Conservation (phyloP, 1,140 invertebrate genomes). For the Lepidurus packardi region DNA sequence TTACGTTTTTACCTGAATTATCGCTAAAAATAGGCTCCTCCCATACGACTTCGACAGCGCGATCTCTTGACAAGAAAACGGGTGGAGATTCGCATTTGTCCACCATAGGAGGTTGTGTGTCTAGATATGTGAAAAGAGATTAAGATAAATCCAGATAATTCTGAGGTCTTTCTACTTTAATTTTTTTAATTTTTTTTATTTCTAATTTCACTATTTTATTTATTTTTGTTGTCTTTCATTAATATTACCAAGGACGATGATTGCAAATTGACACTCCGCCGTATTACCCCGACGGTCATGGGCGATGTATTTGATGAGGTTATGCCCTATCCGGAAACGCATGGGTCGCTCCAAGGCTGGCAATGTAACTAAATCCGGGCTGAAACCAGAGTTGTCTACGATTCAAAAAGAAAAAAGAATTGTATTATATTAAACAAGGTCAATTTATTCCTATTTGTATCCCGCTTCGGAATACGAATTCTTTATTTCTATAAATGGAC, state of each 20-base stretch:
- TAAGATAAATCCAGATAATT: not conserved
- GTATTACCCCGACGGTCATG: conserved; percentile 48
- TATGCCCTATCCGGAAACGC: conserved; percentile 47
- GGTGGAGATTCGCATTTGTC: conserved; percentile 58
- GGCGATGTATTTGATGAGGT: conserved; percentile 46
- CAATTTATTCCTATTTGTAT: not conserved
- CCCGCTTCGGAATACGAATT: not conserved
- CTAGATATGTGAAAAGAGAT: conserved; percentile 42
- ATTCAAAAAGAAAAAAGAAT: conserved; percentile 28
- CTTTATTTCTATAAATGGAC: too few species aligned
- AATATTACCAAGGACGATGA: conserved; percentile 47
- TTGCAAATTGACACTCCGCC: conserved; percentile 46
- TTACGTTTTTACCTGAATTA: conserved; percentile 54
- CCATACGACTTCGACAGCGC: conserved; percentile 51
- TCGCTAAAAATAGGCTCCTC: conserved; percentile 62
- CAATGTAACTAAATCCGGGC: conserved; percentile 48
- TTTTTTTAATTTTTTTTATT: too few species aligned
- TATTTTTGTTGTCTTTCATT: not conserved
- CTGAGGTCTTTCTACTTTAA: not conserved
- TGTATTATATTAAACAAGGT: not conserved
- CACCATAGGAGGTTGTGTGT: conserved; percentile 55
- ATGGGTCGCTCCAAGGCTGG: conserved; percentile 49
- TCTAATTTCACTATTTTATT: too few species aligned
- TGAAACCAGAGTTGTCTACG: conserved; percentile 48
- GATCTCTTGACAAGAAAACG: conserved; percentile 48